Evolutionary conservation across 64 coral and sea anemone genomes (phyloP).

Genomic region (Acropora tenuis): DNA sequence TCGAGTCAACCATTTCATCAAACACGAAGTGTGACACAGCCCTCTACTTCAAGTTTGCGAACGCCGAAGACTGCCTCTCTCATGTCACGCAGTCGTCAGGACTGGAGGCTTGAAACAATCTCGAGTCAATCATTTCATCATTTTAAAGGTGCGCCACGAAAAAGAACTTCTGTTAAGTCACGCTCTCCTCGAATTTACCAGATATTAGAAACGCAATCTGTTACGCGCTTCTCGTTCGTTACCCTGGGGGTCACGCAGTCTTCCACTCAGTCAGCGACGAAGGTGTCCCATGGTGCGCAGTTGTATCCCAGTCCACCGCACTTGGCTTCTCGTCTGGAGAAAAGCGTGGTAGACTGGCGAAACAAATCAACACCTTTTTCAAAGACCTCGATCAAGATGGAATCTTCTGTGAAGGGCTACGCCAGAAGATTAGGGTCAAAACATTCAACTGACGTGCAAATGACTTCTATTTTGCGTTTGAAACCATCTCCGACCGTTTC

Average conservation of each 20-base stretch:
- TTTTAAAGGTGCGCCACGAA: background rate
- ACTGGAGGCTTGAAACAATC: background rate
- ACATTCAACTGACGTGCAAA: background rate
- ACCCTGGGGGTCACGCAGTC: background rate
- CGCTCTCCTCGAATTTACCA: background rate
- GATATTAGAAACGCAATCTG: background rate
- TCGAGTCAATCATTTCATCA: background rate
- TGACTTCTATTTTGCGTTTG: background rate
- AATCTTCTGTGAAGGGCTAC: background rate
- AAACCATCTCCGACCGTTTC: background rate
- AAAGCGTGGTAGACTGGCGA: background rate
- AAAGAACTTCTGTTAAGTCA: background rate
- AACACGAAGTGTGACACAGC: background rate
- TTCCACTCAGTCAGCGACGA: background rate
- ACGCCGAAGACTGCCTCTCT: too few relatives aligned
- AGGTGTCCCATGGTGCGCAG: background rate
- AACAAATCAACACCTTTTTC: background rate
- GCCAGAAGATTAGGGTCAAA: background rate
- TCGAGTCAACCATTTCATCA: background rate
- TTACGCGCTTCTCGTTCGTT: background rate
- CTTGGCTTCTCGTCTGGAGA: background rate
- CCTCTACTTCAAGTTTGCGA: too few relatives aligned
- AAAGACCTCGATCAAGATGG: background rate
- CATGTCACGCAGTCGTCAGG: too few relatives aligned
- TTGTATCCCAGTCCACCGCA: background rate